These are phyloP conservation scores for Latheticus oryzae DNA, from an alignment of 2,888 invertebrate species.

Conservation along the genomic window DNA sequence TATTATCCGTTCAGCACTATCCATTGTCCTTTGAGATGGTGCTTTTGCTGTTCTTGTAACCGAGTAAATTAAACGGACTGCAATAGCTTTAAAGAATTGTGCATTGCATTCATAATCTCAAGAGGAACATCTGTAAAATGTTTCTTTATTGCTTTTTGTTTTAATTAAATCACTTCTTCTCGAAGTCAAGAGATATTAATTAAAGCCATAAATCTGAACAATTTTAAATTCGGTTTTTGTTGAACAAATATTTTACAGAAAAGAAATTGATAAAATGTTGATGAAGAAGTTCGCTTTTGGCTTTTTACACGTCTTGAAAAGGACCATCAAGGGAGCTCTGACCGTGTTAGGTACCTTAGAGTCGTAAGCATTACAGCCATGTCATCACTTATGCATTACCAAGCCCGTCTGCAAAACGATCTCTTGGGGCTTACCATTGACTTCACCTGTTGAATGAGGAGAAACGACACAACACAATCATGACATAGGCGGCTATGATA, in stretches of 20 bases:
- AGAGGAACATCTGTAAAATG: slow-evolving; percentile 32
- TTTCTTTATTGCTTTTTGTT: slow-evolving; percentile 22
- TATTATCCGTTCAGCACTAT: slow-evolving; percentile 54
- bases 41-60: slow-evolving; percentile 20
- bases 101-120: slow-evolving; percentile 29
- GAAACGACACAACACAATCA: slow-evolving; percentile 49
- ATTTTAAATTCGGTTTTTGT: too few species aligned
- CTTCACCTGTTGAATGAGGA: slow-evolving; percentile 62
- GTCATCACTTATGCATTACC: slow-evolving; percentile 74
- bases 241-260: too few species aligned
- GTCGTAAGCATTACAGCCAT: slow-evolving; percentile 63
- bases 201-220: slow-evolving; percentile 13
- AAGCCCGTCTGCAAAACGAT: slow-evolving; percentile 68
- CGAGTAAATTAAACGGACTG: slow-evolving; percentile 15
- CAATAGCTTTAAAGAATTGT: slow-evolving; percentile 14
- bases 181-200: slow-evolving; percentile 15
- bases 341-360: slow-evolving; percentile 40
- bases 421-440: slow-evolving; percentile 65
- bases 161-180: slow-evolving; percentile 30
- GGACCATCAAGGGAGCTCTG: slow-evolving; percentile 47
- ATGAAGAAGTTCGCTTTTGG: too few species aligned
- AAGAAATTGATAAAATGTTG: too few species aligned
- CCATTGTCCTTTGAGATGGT: slow-evolving; percentile 48
- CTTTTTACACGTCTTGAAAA: too few species aligned
- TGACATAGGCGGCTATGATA: too few species aligned